Evolutionary conservation across 2,888 invertebrate species (phyloP).

Genomic region (Eueremaeus valkanovi): DNA sequence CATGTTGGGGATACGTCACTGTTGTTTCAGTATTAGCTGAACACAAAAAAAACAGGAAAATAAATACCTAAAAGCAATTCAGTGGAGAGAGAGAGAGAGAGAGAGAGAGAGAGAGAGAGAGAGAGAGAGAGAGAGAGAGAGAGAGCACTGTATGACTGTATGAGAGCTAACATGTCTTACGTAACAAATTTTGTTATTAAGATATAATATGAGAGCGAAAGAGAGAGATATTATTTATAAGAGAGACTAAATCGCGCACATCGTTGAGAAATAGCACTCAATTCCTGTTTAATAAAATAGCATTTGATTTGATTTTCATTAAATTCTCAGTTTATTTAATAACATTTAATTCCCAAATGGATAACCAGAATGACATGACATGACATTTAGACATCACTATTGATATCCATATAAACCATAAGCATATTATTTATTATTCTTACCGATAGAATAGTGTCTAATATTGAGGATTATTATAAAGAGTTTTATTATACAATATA

Average conservation of each 20-base stretch:
- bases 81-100: too few relatives aligned
- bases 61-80: constrained; percentile 9
- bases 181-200: constrained; percentile 13
- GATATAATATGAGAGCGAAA: neutral
- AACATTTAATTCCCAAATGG: neutral
- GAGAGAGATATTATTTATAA: too few relatives aligned
- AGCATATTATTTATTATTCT: neutral
- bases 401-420: neutral
- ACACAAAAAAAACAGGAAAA: neutral
- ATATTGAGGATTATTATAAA: too few relatives aligned
- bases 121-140: too few relatives aligned
- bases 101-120: too few relatives aligned
- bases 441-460: too few relatives aligned
- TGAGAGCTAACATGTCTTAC: too few relatives aligned
- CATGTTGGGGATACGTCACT: neutral
- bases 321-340: neutral
- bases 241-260: neutral
- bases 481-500: too few relatives aligned
- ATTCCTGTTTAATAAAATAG: neutral
- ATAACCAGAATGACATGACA: neutral
- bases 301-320: constrained; percentile 2
- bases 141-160: too few relatives aligned
- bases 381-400: neutral
- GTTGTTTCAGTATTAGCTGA: neutral
- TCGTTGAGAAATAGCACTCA: neutral